Evolutionary conservation across 2,888 invertebrate genomes (phyloP).

Genomic region (Calliscelio sp.): DNA sequence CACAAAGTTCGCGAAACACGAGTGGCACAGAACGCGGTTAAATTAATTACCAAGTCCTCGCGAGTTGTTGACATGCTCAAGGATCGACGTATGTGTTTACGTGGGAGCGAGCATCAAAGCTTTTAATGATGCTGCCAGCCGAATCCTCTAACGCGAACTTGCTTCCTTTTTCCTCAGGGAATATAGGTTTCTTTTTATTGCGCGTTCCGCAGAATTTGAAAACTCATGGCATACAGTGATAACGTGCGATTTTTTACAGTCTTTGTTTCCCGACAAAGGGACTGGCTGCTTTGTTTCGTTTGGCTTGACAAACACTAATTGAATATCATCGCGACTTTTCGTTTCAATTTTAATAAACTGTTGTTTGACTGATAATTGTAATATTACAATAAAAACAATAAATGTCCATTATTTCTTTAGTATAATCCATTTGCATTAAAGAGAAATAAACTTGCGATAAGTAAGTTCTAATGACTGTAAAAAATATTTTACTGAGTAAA

Average conservation of each 20-base stretch:
- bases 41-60: constrained; percentile 74
- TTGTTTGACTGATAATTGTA: background rate
- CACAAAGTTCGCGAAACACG: constrained; percentile 59
- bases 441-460: no score
- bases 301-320: constrained; percentile 4
- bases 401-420: background rate
- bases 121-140: constrained; percentile 46
- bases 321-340: constrained; percentile 1
- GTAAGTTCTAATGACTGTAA: no score
- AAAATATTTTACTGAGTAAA: no score
- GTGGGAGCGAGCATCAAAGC: constrained; percentile 42
- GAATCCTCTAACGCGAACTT: constrained; percentile 56
- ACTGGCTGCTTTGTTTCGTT: background rate
- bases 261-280: constrained; percentile 39
- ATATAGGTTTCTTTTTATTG: constrained; percentile 54
- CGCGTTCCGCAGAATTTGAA: constrained; percentile 40
- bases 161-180: constrained; percentile 18
- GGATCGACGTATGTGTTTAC: constrained; percentile 66
- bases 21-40: constrained; percentile 57
- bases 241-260: constrained; percentile 27
- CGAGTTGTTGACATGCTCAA: constrained; percentile 73
- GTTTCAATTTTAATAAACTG: background rate
- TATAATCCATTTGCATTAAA: no score
- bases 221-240: constrained; percentile 34
- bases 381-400: background rate